Base-by-base conservation (phyloP, 2,113 vertebrate genomes). In the Actenoides lindsayi region DNA sequence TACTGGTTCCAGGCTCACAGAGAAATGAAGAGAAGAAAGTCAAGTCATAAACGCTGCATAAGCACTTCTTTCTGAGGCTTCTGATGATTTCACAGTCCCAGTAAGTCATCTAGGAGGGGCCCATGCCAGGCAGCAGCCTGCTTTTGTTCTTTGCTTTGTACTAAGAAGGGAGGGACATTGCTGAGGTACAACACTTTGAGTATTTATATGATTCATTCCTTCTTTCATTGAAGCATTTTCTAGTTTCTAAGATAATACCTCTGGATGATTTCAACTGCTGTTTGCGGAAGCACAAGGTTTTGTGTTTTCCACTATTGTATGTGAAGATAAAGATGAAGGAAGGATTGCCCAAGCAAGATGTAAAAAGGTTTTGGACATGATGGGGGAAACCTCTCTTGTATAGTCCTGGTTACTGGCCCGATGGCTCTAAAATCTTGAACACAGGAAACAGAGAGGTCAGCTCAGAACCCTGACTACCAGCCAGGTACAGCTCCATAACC, bases 41-140 rank as follows among this genome's bases (percentile, higher is more conserved):
- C 83, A 50, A 92, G 92, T 39, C 54, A 73, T 59, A 95, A 93
- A 50, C 2, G 91, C 94, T 96, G 83, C 89, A 69, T 91, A 95
- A 97, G 97, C 96, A 93, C 53, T 95, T 96, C 90, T 96, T 96
- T 96, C 96, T 89, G 94, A 97, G 90, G 92, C 90, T 95, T 92
- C 89, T 94, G 94, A 96, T 95, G 97, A 96, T 97, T 95, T 97
- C 96, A 97, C 91, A 94, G 96, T 31, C 87, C 94, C 81, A 89
- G 87, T 83, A 96, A 97, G 96, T 97, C 96, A 96, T 96, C 95
- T 96, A 97, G 97, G 93, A 97, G 97, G 96, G 94, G 97, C 97
- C 95, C 96, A 93, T 87, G 94, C 91, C 93, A 96, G 96, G 94
- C 94, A 96, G 95, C 73, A 93, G 93, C 85, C 95, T 88, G 94